Percentiles rank a stretch among this genome's conserved stretches.
Evolutionary conservation across 2,797 vertebrate species (phyloP).

Genomic region (Phataginus tricuspis): DNA sequence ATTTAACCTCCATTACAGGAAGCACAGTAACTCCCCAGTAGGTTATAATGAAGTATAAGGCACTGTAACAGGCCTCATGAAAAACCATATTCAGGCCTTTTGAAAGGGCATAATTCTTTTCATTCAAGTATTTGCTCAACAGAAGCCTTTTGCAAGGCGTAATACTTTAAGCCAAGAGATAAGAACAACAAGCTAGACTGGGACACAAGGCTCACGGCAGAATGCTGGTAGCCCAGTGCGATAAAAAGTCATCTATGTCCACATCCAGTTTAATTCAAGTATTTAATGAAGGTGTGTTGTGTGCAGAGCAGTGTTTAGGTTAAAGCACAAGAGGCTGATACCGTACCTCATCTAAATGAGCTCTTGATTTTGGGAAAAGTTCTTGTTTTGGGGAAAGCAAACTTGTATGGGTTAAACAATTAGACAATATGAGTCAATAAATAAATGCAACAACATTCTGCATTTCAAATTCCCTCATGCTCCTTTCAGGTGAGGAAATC

Average conservation of each 20-base stretch:
- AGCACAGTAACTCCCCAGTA: slow-evolving; percentile 71
- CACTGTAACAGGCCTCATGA: slow-evolving; percentile 57
- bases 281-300: slow-evolving; percentile 13
- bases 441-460: not conserved
- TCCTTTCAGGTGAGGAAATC: slow-evolving; percentile 2
- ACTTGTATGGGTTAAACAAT: not conserved
- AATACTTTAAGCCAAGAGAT: slow-evolving; percentile 65
- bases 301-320: not conserved
- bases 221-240: not conserved
- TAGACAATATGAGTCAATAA: not conserved
- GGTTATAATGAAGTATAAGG: slow-evolving; percentile 70
- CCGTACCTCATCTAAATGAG: not conserved
- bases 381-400: not conserved
- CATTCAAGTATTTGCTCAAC: slow-evolving; percentile 58
- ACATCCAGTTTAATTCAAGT: not conserved
- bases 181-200: slow-evolving; percentile 53
- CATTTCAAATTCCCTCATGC: not conserved
- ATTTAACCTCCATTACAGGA: slow-evolving; percentile 70
- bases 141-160: slow-evolving; percentile 68
- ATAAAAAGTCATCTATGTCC: not conserved
- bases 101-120: slow-evolving; percentile 70
- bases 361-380: not conserved
- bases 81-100: slow-evolving; percentile 72
- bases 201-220: slow-evolving; percentile 33
- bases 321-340: not conserved